A percentile compares a stretch with the other conserved stretches of the same genome.
These are phyloP conservation scores for Stichodactyla mertensii DNA, from an alignment of 64 coral and sea anemone genomes.

Conservation along the genomic window DNA sequence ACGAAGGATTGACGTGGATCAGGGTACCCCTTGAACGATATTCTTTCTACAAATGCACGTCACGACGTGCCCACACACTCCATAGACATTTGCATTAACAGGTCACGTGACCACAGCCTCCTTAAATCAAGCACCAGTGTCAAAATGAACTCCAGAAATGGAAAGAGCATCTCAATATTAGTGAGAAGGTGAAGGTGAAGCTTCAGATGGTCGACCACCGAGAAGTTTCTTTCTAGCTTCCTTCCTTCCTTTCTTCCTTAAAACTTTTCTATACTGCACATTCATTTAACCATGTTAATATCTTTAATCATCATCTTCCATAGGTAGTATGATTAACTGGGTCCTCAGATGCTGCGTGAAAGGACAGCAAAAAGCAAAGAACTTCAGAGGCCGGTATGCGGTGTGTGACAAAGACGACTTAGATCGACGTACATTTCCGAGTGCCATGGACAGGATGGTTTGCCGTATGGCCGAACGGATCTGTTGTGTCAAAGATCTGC, in stretches of 20 bases:
- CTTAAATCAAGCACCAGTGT: too few relatives aligned
- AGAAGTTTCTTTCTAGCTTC: neutral
- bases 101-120: too few relatives aligned
- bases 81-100: too few relatives aligned
- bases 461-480: slow-evolving; percentile 39
- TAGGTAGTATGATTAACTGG: slow-evolving; percentile 25
- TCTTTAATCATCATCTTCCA: neutral
- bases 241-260: too few relatives aligned
- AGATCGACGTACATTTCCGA: slow-evolving; percentile 14
- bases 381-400: neutral
- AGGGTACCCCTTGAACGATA: too few relatives aligned
- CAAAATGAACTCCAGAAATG: too few relatives aligned
- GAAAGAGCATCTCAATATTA: too few relatives aligned
- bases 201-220: too few relatives aligned
- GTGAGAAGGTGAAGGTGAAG: too few relatives aligned
- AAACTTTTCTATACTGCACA: neutral
- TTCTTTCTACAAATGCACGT: too few relatives aligned
- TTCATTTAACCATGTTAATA: neutral
- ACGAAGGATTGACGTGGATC: too few relatives aligned
- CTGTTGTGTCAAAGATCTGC: slow-evolving; percentile 50
- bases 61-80: too few relatives aligned
- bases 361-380: slow-evolving; percentile 30
- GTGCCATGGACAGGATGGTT: slow-evolving; percentile 22
- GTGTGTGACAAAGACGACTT: slow-evolving; percentile 51
- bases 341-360: slow-evolving; percentile 34